Evolutionary conservation across 1,140 invertebrate genomes (phyloP).

Genomic region (Hycleus phaleratus): DNA sequence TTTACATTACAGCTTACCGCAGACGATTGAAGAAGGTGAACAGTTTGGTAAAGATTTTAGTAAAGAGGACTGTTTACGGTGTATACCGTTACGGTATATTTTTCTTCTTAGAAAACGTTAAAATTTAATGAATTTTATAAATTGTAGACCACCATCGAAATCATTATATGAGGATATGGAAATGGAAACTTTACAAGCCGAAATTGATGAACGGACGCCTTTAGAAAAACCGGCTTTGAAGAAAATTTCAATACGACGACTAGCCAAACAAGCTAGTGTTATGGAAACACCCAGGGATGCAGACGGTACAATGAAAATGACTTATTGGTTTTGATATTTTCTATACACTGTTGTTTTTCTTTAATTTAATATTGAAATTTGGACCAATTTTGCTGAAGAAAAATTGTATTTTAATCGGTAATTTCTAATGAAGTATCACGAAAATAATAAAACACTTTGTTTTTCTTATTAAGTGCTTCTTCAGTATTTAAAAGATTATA

Average conservation of each 20-base stretch:
- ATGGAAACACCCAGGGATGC: constrained; percentile 69
- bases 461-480: too few species aligned
- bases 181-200: constrained; percentile 32
- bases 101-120: background rate
- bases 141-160: constrained; percentile 21
- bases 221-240: constrained; percentile 36
- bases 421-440: too few species aligned
- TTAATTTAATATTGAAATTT: too few species aligned
- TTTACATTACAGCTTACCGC: constrained; percentile 66
- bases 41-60: constrained; percentile 80
- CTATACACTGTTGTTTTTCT: too few species aligned
- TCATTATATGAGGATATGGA: constrained; percentile 49
- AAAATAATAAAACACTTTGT: too few species aligned
- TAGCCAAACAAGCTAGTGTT: constrained; percentile 64
- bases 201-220: constrained; percentile 39
- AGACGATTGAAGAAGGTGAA: constrained; percentile 80
- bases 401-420: too few species aligned
- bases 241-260: constrained; percentile 52
- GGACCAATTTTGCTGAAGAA: too few species aligned
- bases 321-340: constrained; percentile 66
- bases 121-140: background rate
- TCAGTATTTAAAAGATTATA: too few species aligned
- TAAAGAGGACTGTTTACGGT: constrained; percentile 60
- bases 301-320: constrained; percentile 71
- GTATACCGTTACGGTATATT: constrained; percentile 54